phyloP scores from a whole-genome alignment of 2,797 vertebrate species.

The Acridotheres tristis region DNA sequence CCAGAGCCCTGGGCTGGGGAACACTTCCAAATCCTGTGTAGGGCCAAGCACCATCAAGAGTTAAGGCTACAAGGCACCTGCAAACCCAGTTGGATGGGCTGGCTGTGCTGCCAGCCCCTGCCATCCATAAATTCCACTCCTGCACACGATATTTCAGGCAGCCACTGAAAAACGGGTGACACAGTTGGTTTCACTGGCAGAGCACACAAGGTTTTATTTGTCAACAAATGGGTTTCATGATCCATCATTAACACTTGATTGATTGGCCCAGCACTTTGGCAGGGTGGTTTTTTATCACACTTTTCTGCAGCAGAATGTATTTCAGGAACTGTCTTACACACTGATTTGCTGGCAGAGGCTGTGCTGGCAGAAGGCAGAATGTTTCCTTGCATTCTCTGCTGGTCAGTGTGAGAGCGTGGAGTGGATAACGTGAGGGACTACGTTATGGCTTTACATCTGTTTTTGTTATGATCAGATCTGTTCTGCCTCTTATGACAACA shows the following conservation, averaged over 20 bases:
- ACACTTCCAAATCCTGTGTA: neutral
- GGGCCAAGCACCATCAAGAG: neutral
- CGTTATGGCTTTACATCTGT: conserved; percentile 51
- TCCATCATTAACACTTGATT: conserved; percentile 71
- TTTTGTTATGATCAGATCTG: conserved; percentile 49
- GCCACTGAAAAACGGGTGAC: conserved; percentile 18
- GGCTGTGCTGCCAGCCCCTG: neutral
- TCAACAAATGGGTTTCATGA: conserved; percentile 74
- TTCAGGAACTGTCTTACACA: conserved; percentile 34
- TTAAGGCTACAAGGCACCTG: conserved; percentile 30
- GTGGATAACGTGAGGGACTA: conserved; percentile 37
- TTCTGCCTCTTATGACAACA: conserved; percentile 34
- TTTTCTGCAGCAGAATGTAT: conserved; percentile 33
- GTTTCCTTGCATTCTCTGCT: conserved; percentile 15
- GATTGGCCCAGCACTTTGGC: conserved; percentile 58
- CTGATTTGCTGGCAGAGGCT: conserved; percentile 31
- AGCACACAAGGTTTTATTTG: conserved; percentile 68
- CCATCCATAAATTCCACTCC: conserved; percentile 40
- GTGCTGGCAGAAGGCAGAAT: conserved; percentile 26
- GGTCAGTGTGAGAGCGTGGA: neutral
- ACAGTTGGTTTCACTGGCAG: conserved; percentile 67
- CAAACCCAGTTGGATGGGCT: neutral
- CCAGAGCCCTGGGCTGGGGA: neutral
- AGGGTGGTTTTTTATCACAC: conserved; percentile 23
- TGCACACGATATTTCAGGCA: conserved; percentile 45